These are phyloP conservation scores for fruit fly (Drosophila melanogaster) DNA, from an alignment of 1,140 invertebrate species.

Conservation along the genomic window Release_6_plus_ISO1_MT NC_004354.4:7694501-7695000, in stretches of 20 bases:
- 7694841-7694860: not conserved
- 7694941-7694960: slow-evolving; percentile 13
- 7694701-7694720: not conserved
- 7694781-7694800: not conserved
- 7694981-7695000: slow-evolving; percentile 30
- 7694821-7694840: not conserved
- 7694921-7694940: slow-evolving; percentile 30
- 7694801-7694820: not conserved
- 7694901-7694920: slow-evolving; percentile 41
- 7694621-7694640: not conserved
- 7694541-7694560: slow-evolving; percentile 9
- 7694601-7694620: not conserved
- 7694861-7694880: not conserved
- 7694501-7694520: slow-evolving; percentile 50
- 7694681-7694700: not conserved
- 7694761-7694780: no score
- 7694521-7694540: slow-evolving; percentile 64
- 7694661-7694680: not conserved
- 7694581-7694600: not conserved
- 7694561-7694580: not conserved
- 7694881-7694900: not conserved
- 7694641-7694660: not conserved
- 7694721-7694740: not conserved
- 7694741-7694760: no score
- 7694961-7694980: slow-evolving; percentile 11